Evolutionary conservation across 2,113 vertebrate species (phyloP), one percentile per base, ranked within the genome.

Genomic region (Pseudopipra pipra): DNA sequence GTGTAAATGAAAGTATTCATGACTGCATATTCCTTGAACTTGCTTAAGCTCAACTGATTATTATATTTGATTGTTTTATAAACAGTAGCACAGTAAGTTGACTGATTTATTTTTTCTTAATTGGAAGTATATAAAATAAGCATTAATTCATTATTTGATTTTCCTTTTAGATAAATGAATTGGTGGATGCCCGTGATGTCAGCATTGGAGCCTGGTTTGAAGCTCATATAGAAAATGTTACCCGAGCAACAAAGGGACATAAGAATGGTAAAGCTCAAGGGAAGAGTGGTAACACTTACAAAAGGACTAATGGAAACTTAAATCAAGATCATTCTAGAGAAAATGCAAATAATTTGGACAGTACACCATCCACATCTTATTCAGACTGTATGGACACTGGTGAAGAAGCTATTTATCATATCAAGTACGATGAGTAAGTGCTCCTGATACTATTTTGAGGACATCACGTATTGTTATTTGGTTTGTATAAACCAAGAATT

Each of bases 381-480:
- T 99, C 98, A 83, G 98, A 99, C 97, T 98, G 95, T 96, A 95
- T 98, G 96, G 97, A 98, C 96, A 95, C 88, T 96, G 97, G 97
- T 96, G 98, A 99, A 97, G 98, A 99, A 87, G 96, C 98, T 97
- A 96, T 98, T 97, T 99, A 99, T 98, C 99, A 98, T 98, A 99
- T 99, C 98, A 99, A 99, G 98, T 99, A 99, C 11, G 99, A 99
- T 92, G 99, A 99, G 99, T 99, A 99, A 99, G 99, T 99, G 97
- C 96, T 97, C 91, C 92, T 97, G 95, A 93, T 98, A 58, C 94
- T 97, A 90, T 97, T 97, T 95, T 96, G 97, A 98, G 96, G 97
- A 97, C 96, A 68, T 96, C 93, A 89, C 95, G 41, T 96, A 77
- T 54, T 96, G 28, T 88, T 93, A 90, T 78, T 96, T 96, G 94